These are phyloP conservation scores for Chlorops oryzae DNA, from an alignment of 1,140 invertebrate species.

Conservation along the genomic window DNA sequence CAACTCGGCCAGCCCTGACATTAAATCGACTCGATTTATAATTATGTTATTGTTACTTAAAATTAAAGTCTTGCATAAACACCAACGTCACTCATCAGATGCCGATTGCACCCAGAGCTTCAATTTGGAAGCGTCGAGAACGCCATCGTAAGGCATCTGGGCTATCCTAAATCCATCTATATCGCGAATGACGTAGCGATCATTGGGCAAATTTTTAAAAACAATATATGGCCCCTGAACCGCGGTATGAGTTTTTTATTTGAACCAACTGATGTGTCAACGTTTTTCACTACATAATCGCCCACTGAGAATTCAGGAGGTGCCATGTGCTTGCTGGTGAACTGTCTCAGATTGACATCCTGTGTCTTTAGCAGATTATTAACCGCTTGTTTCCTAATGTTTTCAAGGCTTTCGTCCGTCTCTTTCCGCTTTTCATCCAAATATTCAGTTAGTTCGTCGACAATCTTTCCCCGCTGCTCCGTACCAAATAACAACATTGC, in stretches of 20 bases:
- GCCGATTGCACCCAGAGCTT: too few relatives aligned
- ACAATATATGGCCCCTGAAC: slow-evolving; percentile 4
- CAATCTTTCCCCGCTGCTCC: slow-evolving; percentile 2
- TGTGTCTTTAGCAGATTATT: too few relatives aligned
- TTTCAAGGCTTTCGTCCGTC: too few relatives aligned
- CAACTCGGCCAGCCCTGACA: too few relatives aligned
- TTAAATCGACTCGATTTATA: too few relatives aligned
- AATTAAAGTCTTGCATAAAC: too few relatives aligned
- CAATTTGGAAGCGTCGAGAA: too few relatives aligned
- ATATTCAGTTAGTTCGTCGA: slow-evolving; percentile 4
- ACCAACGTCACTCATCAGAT: too few relatives aligned
- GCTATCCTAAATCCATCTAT: background rate
- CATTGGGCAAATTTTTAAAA: slow-evolving; percentile 1
- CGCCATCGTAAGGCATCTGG: slow-evolving; percentile 1
- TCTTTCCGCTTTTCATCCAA: too few relatives aligned
- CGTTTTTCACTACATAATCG: slow-evolving; percentile 8
- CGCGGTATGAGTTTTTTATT: slow-evolving; percentile 7
- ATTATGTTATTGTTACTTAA: too few relatives aligned
- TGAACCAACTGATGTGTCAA: slow-evolving; percentile 2
- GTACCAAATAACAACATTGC: slow-evolving; percentile 1
- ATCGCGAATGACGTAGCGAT: background rate
- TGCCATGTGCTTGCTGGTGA: background rate
- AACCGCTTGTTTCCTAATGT: too few relatives aligned
- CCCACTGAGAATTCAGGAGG: background rate
- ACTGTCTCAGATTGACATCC: too few relatives aligned